A percentile compares a stretch with the other conserved stretches of the same genome.
These are phyloP conservation scores for Noturus placidus DNA, from an alignment of 2,113 vertebrate species.

Conservation along the genomic window DNA sequence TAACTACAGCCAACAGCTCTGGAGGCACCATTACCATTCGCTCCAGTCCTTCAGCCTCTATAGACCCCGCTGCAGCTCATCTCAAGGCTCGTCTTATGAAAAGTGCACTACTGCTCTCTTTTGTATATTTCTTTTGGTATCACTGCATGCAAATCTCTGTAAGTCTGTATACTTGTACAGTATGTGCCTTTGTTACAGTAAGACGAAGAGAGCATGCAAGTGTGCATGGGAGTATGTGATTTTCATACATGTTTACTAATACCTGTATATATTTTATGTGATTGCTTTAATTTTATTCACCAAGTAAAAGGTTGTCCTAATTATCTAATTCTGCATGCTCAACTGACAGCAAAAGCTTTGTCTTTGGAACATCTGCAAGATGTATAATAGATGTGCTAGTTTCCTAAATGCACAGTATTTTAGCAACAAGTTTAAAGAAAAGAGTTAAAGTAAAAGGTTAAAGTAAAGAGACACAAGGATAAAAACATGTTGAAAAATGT, in stretches of 20 bases:
- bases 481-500: not conserved
- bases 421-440: constrained; percentile 36
- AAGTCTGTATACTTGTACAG: not conserved
- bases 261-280: not conserved
- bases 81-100: constrained; percentile 28
- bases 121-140: constrained; percentile 40
- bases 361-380: constrained; percentile 63
- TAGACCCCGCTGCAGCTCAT: constrained; percentile 8
- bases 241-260: not conserved
- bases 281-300: not conserved
- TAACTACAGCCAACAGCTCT: constrained; percentile 86
- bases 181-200: not conserved
- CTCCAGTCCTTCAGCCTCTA: constrained; percentile 34
- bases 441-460: too few species aligned
- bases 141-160: not conserved
- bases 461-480: not conserved
- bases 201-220: not conserved
- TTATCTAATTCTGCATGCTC: constrained; percentile 55
- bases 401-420: constrained; percentile 53
- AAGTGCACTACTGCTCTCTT: constrained; percentile 66
- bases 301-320: constrained; percentile 60
- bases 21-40: constrained; percentile 34
- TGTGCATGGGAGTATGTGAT: not conserved
- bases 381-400: constrained; percentile 66
- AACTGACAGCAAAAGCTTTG: constrained; percentile 37